Evolutionary conservation across 2,888 invertebrate species (phyloP), one percentile per base, ranked within the genome.

Genomic region (Sericinus montela): DNA sequence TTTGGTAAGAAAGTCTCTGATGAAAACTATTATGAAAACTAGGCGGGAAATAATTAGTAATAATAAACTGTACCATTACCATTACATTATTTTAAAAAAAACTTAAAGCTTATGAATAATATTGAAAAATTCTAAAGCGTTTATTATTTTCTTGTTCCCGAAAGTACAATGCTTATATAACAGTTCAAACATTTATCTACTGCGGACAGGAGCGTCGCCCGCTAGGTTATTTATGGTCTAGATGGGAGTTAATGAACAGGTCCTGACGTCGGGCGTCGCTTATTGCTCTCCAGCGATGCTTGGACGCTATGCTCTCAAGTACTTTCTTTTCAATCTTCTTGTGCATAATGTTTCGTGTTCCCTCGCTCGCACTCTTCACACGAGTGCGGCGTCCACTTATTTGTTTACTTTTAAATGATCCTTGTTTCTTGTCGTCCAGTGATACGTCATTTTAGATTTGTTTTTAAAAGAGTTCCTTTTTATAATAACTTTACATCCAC

Each of bases 321-420:
- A 79, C 80, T 80, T 84, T 84, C 84, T 84, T 81, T 84, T 83
- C 85, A 85, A 80, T 77, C 78, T 78, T 72, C 80, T 80, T 78
- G 80, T 82, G 85, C 81, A 86, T 84, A 85, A 85, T 85, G 80
- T 78, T 71, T 67, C 69, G 72, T 75, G 80, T 75, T 76, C 68
- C 75, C 73, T 73, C 65, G 74, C 77, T 82, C 82, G 82, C 81
- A 82, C 81, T 80, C 74, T 69, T 62, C 63, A 62, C 57, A 65
- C 59, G 72, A 78, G 80, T 76, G 75, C 69, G 67, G 71, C 69
- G 75, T 83, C 76, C 80, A 80, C 69, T 70, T 86, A 77, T 86
- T 86, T 85, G 84, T 82, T 80, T 82, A 73, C 75, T 70, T 76
- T 72, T 80, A 76, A 80, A 77, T 72, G 76, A 68, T 72, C 73